phyloP scores from a whole-genome alignment of 2,797 vertebrate species.

The Acanthis flammea region DNA sequence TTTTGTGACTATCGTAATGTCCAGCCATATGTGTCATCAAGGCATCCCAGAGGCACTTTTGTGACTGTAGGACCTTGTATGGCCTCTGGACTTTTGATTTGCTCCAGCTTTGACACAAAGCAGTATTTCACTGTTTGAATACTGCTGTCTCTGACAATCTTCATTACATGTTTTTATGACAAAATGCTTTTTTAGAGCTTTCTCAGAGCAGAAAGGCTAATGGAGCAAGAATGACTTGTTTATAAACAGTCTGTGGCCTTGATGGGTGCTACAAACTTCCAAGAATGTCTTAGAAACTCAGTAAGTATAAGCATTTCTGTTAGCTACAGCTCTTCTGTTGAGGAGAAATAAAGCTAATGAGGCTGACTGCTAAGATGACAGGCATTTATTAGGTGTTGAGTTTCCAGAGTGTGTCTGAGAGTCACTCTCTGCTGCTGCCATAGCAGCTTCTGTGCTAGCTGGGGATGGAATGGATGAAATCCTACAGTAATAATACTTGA shows the following conservation, averaged over 20 bases:
- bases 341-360: not conserved
- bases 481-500: not conserved
- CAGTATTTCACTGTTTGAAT: not conserved
- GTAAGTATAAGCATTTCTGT: not conserved
- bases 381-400: not conserved
- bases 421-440: not conserved
- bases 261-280: not conserved
- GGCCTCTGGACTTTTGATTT: not conserved
- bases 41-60: not conserved
- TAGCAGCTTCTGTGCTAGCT: not conserved
- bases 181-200: not conserved
- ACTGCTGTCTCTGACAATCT: not conserved
- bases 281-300: not conserved
- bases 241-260: not conserved
- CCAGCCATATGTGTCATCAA: not conserved
- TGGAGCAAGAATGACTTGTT: not conserved
- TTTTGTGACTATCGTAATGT: accelerated
- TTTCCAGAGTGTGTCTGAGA: not conserved
- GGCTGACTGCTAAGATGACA: not conserved
- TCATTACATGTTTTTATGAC: not conserved
- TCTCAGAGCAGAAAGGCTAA: not conserved
- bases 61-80: not conserved
- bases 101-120: not conserved
- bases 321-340: not conserved
- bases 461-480: not conserved